phyloP scores from a whole-genome alignment of 2,888 invertebrate species.

The Tetragnatha montana region DNA sequence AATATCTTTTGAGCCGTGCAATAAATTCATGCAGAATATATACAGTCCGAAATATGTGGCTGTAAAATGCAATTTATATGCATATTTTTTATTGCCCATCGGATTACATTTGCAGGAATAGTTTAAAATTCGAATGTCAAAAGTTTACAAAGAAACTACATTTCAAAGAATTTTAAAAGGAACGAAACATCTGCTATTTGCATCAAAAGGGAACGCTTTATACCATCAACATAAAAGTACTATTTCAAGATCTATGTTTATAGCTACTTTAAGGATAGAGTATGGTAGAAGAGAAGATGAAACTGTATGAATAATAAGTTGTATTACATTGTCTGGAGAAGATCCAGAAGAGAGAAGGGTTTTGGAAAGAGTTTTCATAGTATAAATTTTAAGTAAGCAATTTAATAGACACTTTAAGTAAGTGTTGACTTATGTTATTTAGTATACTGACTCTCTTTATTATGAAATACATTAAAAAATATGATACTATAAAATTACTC shows the following conservation, averaged over 20 bases:
- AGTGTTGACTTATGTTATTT: no score
- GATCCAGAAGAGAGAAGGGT: no score
- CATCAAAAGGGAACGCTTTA: background rate
- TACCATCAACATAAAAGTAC: background rate
- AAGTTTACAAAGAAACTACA: background rate
- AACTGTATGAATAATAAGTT: background rate
- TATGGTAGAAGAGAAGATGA: background rate
- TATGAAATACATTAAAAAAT: no score
- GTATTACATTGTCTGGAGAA: no score
- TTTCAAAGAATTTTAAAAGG: background rate
- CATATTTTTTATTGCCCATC: background rate
- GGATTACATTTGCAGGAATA: background rate
- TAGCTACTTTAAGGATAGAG: background rate
- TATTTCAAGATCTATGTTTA: background rate
- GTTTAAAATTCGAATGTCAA: background rate
- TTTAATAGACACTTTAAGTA: no score
- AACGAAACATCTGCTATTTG: background rate
- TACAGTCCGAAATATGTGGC: no score
- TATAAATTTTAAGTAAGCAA: no score
- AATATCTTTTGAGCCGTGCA: no score
- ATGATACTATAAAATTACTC: no score
- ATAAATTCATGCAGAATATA: no score
- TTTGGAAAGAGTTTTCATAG: no score
- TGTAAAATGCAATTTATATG: background rate
- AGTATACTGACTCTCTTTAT: no score